Evolutionary conservation across 1,140 invertebrate species (phyloP).

Genomic region (Drosophila sturtevanti): DNA sequence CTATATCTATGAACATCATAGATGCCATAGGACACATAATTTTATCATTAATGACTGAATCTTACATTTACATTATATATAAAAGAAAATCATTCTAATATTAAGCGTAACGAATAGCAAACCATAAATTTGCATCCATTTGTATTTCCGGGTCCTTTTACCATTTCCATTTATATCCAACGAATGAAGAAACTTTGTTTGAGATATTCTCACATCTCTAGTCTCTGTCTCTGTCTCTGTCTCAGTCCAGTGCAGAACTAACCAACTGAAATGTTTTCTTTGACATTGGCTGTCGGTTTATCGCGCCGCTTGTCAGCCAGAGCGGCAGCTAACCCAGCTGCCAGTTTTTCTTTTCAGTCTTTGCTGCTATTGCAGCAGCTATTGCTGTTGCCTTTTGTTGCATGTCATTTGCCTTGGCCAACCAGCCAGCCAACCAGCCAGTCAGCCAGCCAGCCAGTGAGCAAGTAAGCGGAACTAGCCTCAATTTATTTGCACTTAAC

Average conservation of each 20-base stretch:
- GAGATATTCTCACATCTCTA: conserved; percentile 36
- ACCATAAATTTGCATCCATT: too few species aligned
- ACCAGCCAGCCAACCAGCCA: conserved; percentile 4
- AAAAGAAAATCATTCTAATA: too few species aligned
- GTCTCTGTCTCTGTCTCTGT: conserved; percentile 53
- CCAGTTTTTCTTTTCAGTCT: conserved; percentile 7
- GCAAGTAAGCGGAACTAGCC: conserved; percentile 53
- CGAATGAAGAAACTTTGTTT: neutral
- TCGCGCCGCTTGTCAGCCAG: conserved; percentile 76
- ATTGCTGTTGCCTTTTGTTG: conserved; percentile 55
- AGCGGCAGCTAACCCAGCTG: conserved; percentile 26
- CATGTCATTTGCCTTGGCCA: conserved; percentile 68
- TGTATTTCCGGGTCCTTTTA: too few species aligned
- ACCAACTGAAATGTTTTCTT: conserved; percentile 78
- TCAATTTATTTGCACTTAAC: conserved; percentile 78
- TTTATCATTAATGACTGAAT: too few species aligned
- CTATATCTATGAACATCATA: too few species aligned
- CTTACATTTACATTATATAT: too few species aligned
- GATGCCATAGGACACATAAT: too few species aligned
- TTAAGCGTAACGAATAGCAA: too few species aligned
- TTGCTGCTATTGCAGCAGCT: conserved; percentile 5
- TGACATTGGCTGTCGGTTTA: conserved; percentile 76
- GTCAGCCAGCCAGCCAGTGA: neutral
- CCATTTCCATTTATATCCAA: too few species aligned
- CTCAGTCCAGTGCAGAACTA: conserved; percentile 66